phyloP scores from a whole-genome alignment of 1,140 invertebrate species.

The Bombus superbus region DNA sequence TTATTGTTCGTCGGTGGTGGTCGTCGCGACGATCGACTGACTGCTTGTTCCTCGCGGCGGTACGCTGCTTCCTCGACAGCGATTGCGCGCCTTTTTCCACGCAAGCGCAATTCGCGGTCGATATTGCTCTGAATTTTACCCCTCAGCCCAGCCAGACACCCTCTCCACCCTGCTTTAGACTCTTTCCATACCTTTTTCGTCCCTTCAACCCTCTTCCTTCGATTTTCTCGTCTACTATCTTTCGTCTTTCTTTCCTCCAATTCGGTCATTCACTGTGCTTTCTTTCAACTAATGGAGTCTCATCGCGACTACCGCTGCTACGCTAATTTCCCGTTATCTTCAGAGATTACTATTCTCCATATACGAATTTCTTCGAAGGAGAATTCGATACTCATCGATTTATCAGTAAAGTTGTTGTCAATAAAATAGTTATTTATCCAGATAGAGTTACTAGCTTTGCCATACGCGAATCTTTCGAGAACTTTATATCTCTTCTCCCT shows the following conservation, averaged over 20 bases:
- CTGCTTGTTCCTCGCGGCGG: conserved; percentile 51
- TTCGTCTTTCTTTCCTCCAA: conserved; percentile 7
- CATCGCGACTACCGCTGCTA: not conserved
- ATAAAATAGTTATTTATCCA: not conserved
- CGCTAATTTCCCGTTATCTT: not conserved
- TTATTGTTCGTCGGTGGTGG: conserved; percentile 9
- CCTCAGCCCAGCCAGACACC: conserved; percentile 31
- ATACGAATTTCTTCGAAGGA: not conserved
- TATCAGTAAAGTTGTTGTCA: not conserved
- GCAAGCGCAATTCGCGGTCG: conserved; percentile 78
- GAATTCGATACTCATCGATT: not conserved
- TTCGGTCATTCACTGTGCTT: not conserved
- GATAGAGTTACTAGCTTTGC: not conserved
- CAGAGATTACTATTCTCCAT: not conserved
- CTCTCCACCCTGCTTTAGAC: not conserved
- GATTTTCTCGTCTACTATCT: conserved; percentile 5
- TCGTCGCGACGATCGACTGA: conserved; percentile 68
- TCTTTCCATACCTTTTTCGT: conserved; percentile 14
- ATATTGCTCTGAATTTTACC: conserved; percentile 64
- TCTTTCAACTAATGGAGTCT: not conserved
- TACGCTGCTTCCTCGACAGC: conserved; percentile 55
- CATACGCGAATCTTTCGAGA: not conserved
- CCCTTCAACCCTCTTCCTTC: conserved; percentile 1
- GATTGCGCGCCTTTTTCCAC: conserved; percentile 72
- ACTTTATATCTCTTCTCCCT: not conserved